Conservation (phyloP, 1,140 invertebrate species). For the Bombus turneri region DNA sequence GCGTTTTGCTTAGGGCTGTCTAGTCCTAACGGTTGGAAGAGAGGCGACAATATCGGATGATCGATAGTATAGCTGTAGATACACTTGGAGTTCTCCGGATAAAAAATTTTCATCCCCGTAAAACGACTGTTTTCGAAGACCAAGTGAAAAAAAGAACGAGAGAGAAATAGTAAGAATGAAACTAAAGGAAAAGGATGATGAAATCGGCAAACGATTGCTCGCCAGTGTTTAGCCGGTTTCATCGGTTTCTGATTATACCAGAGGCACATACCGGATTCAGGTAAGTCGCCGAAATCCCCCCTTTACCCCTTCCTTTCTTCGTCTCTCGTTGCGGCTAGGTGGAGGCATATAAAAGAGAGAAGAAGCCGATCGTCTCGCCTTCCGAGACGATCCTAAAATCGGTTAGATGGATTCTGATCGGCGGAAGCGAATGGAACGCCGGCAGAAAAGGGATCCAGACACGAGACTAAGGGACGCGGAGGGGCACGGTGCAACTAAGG, state of each 20-base stretch:
- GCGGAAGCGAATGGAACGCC: conserved; percentile 25
- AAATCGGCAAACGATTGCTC: not conserved
- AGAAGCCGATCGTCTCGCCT: conserved; percentile 44
- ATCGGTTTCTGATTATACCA: conserved; percentile 8
- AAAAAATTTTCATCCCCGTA: too few species aligned
- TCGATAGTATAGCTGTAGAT: too few species aligned
- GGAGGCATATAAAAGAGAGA: conserved; percentile 40
- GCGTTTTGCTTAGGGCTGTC: too few species aligned
- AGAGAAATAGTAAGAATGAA: not conserved
- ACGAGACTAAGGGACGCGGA: not conserved
- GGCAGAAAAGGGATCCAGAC: conserved; percentile 17
- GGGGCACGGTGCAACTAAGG: not conserved
- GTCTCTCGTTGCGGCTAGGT: not conserved
- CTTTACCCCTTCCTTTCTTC: not conserved
- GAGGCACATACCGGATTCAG: not conserved
- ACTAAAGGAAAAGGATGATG: not conserved
- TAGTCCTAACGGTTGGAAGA: too few species aligned
- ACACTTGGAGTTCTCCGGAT: too few species aligned
- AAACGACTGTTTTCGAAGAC: too few species aligned
- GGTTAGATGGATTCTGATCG: conserved; percentile 63
- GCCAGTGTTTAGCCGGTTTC: not conserved
- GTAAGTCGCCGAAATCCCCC: conserved; percentile 11
- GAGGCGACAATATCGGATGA: too few species aligned
- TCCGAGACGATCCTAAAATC: conserved; percentile 48
- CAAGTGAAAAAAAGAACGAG: too few species aligned